These are phyloP conservation scores for Brachylomia viminalis DNA, from an alignment of 2,888 invertebrate species.

Conservation along the genomic window DNA sequence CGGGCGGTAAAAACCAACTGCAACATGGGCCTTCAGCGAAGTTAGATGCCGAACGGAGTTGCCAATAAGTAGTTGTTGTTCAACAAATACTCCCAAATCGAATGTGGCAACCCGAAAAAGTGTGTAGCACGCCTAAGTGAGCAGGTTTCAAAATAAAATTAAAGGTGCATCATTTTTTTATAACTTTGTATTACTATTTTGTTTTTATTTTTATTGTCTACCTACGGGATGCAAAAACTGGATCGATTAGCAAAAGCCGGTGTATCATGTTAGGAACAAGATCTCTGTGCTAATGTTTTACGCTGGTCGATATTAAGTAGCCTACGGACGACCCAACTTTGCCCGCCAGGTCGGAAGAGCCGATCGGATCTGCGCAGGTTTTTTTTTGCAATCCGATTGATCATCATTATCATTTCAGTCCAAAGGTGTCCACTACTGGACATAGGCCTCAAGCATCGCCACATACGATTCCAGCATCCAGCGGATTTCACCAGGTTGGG, in stretches of 20 bases:
- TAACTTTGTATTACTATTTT: background rate
- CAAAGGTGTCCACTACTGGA: background rate
- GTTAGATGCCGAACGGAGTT: background rate
- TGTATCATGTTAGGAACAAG: conserved; percentile 1
- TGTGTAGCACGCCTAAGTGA: background rate
- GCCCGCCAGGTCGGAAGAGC: too few relatives aligned
- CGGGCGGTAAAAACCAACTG: background rate
- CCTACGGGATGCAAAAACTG: conserved; percentile 18
- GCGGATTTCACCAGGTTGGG: background rate
- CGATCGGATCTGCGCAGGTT: background rate
- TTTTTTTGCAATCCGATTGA: background rate
- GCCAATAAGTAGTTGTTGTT: background rate
- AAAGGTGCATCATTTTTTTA: conserved; percentile 1
- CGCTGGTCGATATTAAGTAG: background rate
- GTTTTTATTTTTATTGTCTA: too few relatives aligned
- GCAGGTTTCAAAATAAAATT: conserved; percentile 14
- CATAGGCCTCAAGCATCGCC: background rate
- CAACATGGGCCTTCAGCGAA: background rate
- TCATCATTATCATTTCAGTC: background rate
- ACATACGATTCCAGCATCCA: background rate
- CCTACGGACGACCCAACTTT: background rate
- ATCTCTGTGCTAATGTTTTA: background rate
- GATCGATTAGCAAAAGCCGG: conserved; percentile 35
- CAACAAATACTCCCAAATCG: background rate
- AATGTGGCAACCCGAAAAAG: background rate